Evolutionary conservation across 2,797 vertebrate genomes (phyloP), one percentile per base, ranked within the genome.

Genomic region (Melanitta fusca): DNA sequence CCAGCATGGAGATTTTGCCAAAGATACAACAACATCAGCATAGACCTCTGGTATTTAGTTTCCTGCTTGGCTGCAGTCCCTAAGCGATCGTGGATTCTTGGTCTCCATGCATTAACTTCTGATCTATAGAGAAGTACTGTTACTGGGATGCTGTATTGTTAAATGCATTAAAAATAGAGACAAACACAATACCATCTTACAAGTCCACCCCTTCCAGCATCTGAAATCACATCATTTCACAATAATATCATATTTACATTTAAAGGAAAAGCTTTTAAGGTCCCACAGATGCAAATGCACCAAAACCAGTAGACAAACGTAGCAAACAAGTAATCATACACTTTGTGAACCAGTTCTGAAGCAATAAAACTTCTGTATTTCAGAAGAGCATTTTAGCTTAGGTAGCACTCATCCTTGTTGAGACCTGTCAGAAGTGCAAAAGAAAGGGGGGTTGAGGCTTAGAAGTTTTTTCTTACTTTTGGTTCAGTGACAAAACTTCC

Each of bases 151-250:
- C 32, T 7, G 34, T 45, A 69, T 39, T 83, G 65, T 83, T 79
- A 75, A 85, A 75, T 34, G 32, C 27, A 84, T 75, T 80, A 93
- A 89, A 95, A 88, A 85, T 18, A 91, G 53, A 69, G 38, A 93
- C 34, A 24, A 85, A 91, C 43, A 85, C 56, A 38, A 68, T 39
- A 65, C 5, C 21, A 71, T 80, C 72, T 61, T 43, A 65, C 30
- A 85, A 74, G 34, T 54, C 24, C 65, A 78, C 30, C 34, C 81
- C 61, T 57, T 87, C 58, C 53, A 78, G 84, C 75, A 85, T 72
- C 49, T 88, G 61, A 21, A 82, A 85, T 45, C 64, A 51, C 74
- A 85, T 73, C 0, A 74, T 78, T 90, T 92, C 53, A 89, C 53
- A 90, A 61, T 54, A 84, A 45, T 68, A 16, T 47, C 4, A n/a